phyloP scores from a whole-genome alignment of 2,113 vertebrate genomes.

The Halichoeres trimaculatus region DNA sequence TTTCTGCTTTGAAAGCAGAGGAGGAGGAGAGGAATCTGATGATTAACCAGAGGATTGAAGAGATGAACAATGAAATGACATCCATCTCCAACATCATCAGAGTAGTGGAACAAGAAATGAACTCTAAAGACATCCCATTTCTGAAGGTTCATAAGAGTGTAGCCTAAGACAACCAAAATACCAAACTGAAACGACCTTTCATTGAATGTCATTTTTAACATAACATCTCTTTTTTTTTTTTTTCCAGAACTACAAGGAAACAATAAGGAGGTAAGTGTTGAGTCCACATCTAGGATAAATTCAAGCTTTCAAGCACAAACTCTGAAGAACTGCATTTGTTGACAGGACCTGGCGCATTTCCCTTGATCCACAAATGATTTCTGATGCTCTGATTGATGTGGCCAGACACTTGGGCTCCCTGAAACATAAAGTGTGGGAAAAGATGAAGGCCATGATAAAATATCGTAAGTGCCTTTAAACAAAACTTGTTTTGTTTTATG shows the following conservation, averaged over 20 bases:
- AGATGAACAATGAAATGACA: slow-evolving; percentile 71
- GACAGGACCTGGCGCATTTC: slow-evolving; percentile 79
- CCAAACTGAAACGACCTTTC: neutral
- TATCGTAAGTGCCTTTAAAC: slow-evolving; percentile 75
- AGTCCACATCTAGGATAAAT: neutral
- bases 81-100: slow-evolving; percentile 78
- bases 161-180: neutral
- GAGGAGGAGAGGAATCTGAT: slow-evolving; percentile 71
- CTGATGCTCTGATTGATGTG: slow-evolving; percentile 79
- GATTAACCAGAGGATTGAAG: slow-evolving; percentile 74
- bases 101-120: slow-evolving; percentile 81
- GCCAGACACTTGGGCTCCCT: slow-evolving; percentile 83
- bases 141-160: slow-evolving; percentile 71
- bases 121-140: slow-evolving; percentile 73
- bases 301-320: too few species aligned
- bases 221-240: neutral
- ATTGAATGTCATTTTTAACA: neutral
- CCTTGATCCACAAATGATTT: slow-evolving; percentile 65
- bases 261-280: slow-evolving; percentile 77
- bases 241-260: slow-evolving; percentile 84
- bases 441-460: slow-evolving; percentile 80
- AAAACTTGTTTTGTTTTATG: neutral
- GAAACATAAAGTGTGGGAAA: slow-evolving; percentile 84
- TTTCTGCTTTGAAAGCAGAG: slow-evolving; percentile 76
- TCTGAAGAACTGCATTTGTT: too few species aligned